phyloP scores from a whole-genome alignment of 2,797 vertebrate species.

The Todus mexicanus region DNA sequence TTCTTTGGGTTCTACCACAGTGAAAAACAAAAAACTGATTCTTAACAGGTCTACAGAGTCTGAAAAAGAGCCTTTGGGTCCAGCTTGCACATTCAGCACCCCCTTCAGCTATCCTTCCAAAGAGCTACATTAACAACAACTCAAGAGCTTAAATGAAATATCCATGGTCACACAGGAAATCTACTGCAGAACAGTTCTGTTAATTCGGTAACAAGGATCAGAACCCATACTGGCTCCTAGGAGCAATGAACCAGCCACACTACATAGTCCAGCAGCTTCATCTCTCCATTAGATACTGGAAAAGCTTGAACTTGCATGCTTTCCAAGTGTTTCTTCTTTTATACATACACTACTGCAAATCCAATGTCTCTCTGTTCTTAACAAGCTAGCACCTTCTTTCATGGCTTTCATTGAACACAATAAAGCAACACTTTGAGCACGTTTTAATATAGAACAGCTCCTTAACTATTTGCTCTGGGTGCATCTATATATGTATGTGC shows the following conservation, averaged over 20 bases:
- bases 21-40: not conserved
- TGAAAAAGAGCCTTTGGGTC: not conserved
- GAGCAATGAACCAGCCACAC: not conserved
- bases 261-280: not conserved
- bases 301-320: not conserved
- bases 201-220: not conserved
- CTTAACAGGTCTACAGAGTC: not conserved
- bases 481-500: not conserved
- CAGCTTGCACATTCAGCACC: not conserved
- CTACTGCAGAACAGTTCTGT: not conserved
- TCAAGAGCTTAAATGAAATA: not conserved
- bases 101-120: not conserved
- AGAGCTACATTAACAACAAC: not conserved
- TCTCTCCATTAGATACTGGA: not conserved
- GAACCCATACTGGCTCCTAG: not conserved
- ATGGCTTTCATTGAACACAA: not conserved
- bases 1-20: not conserved
- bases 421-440: not conserved
- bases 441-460: not conserved
- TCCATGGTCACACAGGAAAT: not conserved
- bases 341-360: not conserved
- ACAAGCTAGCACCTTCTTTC: not conserved
- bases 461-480: not conserved
- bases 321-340: not conserved
- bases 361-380: not conserved